Conservation (phyloP, 2,888 invertebrate species). For the Apamea anceps region DNA sequence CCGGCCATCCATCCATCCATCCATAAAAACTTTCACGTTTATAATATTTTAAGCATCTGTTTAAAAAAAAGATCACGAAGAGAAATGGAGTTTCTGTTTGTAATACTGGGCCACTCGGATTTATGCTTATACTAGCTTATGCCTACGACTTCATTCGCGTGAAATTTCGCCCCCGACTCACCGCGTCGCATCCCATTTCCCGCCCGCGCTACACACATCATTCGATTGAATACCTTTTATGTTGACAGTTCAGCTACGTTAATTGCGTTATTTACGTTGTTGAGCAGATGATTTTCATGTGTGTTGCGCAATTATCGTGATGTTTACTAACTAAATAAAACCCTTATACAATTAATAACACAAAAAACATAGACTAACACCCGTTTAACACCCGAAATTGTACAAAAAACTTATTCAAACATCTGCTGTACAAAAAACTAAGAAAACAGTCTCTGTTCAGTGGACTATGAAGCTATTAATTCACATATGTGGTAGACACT, state of each 20-base stretch:
- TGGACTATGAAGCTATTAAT: slow-evolving; percentile 11
- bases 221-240: no score
- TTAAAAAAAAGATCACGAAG: not conserved
- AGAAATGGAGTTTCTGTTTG: not conserved
- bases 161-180: no score
- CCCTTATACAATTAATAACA: not conserved
- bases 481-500: not conserved
- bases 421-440: slow-evolving; percentile 21
- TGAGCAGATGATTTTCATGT: no score
- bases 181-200: no score
- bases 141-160: no score
- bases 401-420: slow-evolving; percentile 27
- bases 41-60: no score
- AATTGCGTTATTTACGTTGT: no score
- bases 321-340: not conserved
- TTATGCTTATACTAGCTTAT: not conserved
- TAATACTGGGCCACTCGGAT: not conserved
- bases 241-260: no score
- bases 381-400: not conserved
- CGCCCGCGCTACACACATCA: no score
- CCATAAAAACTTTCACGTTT: no score
- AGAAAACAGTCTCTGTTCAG: slow-evolving; percentile 13
- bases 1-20: no score
- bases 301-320: no score
- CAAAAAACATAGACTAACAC: not conserved